Evolutionary conservation across 2,888 invertebrate species (phyloP), one percentile per base, ranked within the genome.

Genomic region (Oithona nana): DNA sequence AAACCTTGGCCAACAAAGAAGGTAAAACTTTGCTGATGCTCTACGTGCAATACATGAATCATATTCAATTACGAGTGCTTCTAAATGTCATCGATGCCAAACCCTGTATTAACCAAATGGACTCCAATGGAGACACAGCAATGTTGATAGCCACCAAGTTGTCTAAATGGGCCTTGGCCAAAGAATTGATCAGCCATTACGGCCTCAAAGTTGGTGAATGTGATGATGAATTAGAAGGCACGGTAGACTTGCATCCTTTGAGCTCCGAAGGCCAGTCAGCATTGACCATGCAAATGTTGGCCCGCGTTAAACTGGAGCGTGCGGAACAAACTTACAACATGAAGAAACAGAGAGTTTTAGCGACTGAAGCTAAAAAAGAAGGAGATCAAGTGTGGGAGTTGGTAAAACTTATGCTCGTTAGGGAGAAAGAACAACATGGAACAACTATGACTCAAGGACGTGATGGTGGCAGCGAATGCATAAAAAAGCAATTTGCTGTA

Each of bases 341-440:
- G 59, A 59, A 59, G 50, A 49, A 49, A 28, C 50, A 59, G 28
- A 48, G 50, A 13, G 50, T 26, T 24, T 28, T 49, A 24, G 59
- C 59, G 16, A 24, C 49, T 28, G 59, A 59, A 16, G 8, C 24
- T 26, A 48, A 48, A 31, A 39, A 24, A 54, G 30, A 62, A 39
- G 20, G 11, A 57, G 62, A 62, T 1, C 3, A 20, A 8, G 8
- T 56, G 20, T 55, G 56, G 62, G 28, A 16, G 6, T 24, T 62
- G 8, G 57, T 62, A 20, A 24, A 62, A 39, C 29, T 56, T 1
- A 28, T 62, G 24, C 62, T 62, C 24, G n/a, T 22, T 16, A 26
- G 54, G 8, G 62, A 62, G 31, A 62, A 30, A 29, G 62, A 62
- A 26, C 28, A 26, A 26, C 62, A 62, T 56, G 62, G 62, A 1